These are phyloP conservation scores for Aphis craccivora DNA, from an alignment of 1,140 invertebrate genomes.

Conservation along the genomic window DNA sequence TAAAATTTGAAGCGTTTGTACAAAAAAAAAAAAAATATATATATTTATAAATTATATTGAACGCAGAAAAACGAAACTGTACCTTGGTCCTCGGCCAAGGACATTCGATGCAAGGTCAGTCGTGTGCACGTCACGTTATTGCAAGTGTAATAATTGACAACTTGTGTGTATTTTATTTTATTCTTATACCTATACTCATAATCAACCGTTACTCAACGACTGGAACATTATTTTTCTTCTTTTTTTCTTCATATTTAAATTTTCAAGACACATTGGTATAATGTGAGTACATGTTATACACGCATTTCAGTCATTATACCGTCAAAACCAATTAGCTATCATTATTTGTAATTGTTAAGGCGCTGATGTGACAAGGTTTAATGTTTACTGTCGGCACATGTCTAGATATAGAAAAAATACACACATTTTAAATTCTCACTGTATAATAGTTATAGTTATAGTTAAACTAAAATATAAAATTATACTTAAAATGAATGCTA, in stretches of 20 bases:
- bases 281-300: neutral
- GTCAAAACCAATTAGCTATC: conserved; percentile 28
- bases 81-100: conserved; percentile 30
- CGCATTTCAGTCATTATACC: conserved; percentile 31
- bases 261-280: neutral
- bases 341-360: conserved; percentile 40
- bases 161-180: neutral
- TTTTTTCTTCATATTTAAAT: neutral
- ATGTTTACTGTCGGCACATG: neutral
- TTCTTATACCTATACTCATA: neutral
- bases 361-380: conserved; percentile 26
- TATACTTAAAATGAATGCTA: neutral
- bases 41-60: neutral
- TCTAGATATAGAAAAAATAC: neutral
- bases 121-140: conserved; percentile 34
- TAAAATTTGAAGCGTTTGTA: neutral
- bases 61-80: conserved; percentile 19
- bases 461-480: neutral
- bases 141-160: conserved; percentile 29
- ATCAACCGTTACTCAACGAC: neutral
- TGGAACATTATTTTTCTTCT: neutral
- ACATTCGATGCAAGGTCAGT: conserved; percentile 23
- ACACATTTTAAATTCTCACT: neutral
- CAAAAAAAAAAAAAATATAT: neutral
- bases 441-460: neutral